These are phyloP conservation scores for Nyleta sp. DNA, from an alignment of 2,888 invertebrate genomes.

Conservation along the genomic window DNA sequence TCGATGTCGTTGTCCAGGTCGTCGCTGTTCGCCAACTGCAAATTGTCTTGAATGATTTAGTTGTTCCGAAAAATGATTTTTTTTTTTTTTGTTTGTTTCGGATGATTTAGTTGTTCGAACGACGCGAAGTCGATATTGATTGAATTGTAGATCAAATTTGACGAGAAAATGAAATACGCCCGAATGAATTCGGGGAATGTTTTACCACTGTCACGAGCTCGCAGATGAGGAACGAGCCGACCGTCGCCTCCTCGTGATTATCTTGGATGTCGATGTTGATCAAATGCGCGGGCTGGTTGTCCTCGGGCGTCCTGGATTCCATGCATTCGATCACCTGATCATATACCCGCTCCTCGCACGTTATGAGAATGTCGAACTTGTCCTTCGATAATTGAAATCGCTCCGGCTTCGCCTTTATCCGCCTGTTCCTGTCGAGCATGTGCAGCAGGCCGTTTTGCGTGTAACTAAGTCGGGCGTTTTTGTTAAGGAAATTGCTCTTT, in stretches of 20 bases:
- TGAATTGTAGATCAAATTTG: too few species aligned
- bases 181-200: too few species aligned
- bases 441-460: slow-evolving; percentile 99
- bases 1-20: slow-evolving; percentile 99
- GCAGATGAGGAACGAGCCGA: slow-evolving; percentile 98
- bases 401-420: slow-evolving; percentile 97
- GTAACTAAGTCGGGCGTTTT: slow-evolving; percentile 84
- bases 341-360: slow-evolving; percentile 99
- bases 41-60: too few species aligned
- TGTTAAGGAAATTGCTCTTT: slow-evolving; percentile 71
- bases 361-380: slow-evolving; percentile 97
- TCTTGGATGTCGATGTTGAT: slow-evolving; percentile 99
- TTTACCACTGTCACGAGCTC: slow-evolving; percentile 95
- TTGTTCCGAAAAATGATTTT: too few species aligned
- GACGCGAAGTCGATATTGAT: too few species aligned
- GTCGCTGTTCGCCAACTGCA: slow-evolving; percentile 91
- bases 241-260: slow-evolving; percentile 99
- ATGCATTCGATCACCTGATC: slow-evolving; percentile 98
- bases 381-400: slow-evolving; percentile 95
- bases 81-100: background rate
- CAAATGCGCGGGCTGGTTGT: slow-evolving; percentile 96
- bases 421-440: slow-evolving; percentile 98
- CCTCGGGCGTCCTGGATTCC: slow-evolving; percentile 90
- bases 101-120: too few species aligned
- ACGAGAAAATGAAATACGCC: too few species aligned